Conservation (phyloP, 92 coral and sea anemone species). For the Phenganax stokvisi region DNA sequence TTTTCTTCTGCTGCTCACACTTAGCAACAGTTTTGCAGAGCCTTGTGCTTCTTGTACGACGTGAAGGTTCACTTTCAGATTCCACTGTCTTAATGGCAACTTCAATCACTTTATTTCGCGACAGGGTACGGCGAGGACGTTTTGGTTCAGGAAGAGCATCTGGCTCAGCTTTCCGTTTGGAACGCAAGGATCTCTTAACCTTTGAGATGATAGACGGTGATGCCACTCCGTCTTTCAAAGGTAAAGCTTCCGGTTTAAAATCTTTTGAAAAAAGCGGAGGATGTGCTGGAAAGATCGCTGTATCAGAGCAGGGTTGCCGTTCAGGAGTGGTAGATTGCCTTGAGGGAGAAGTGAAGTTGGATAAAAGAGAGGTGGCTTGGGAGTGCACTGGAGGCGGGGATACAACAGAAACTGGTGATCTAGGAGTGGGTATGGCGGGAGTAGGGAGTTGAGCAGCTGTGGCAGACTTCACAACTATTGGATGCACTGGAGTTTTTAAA, state of each 20-base stretch:
- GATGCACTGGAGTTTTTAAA: conserved; percentile 1
- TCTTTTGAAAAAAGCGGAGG: not conserved
- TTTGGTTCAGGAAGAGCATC: conserved; percentile 58
- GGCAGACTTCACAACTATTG: not conserved
- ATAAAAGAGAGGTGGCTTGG: not conserved
- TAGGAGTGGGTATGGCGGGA: conserved; percentile 2
- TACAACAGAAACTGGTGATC: conserved; percentile 7
- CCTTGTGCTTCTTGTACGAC: too few species aligned
- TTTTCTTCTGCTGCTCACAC: not conserved
- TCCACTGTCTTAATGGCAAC: not conserved
- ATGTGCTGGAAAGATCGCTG: conserved; percentile 2
- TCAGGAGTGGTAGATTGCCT: conserved; percentile 14
- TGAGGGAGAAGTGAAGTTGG: not conserved
- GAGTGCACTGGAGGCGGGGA: not conserved
- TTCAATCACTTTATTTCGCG: not conserved
- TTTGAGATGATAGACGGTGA: not conserved
- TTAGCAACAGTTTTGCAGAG: not conserved
- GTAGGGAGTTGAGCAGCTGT: not conserved
- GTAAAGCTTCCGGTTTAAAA: not conserved
- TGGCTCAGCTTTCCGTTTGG: conserved; percentile 61
- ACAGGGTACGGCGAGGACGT: conserved; percentile 51
- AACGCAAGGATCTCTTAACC: conserved; percentile 44
- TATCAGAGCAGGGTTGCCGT: conserved; percentile 17
- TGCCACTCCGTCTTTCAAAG: conserved; percentile 2
- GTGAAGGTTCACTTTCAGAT: not conserved